Evolutionary conservation across 2,888 invertebrate species (phyloP), one percentile per base, ranked within the genome.

Genomic region (Drosophila quasianomalipes): DNA sequence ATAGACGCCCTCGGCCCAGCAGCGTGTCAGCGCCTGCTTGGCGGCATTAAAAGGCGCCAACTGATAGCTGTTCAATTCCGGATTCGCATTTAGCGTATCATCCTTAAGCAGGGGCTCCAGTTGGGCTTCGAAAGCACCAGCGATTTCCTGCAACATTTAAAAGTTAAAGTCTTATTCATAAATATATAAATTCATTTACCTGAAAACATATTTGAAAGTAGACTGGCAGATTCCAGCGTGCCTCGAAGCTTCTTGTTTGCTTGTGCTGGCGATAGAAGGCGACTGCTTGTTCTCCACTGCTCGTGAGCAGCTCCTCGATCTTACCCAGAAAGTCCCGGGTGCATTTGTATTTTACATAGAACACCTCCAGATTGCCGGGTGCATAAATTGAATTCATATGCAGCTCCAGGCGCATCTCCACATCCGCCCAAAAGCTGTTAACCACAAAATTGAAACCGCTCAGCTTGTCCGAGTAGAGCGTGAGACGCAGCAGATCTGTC

Each of bases 201-300:
- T 98, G 98, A 94, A 98, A 98, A 81, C 98, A 95, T 53, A 93
- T 93, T 94, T 99, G 98, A 93, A 98, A 99, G 93, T 99, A 99
- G n/a, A 99, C 98, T 16, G 98, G 97, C 60, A 99, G 94, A 94
- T 98, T 99, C 97, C 98, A 99, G 83, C 97, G 96, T 79, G 96
- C 96, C 82, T 97, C 95, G 91, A 98, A 97, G 76, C 95, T 96
- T 88, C 95, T 95, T 91, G 97, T 98, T 77, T 96, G 96, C 2
- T 95, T 93, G 89, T 97, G 96, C 63, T 94, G 94, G 77, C 95
- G 94, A 64, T 73, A 86, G 47, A 30, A 30, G 12, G 66, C 22
- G 1, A 95, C 82, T 1, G 95, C 94, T 75, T 95, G 95, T 67
- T 95, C 93, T 0, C 77, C 83, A 57, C 95, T 95, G 74, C 95